These are phyloP conservation scores for Pseudocheirus occidentalis DNA, from an alignment of 2,797 vertebrate species.

Conservation along the genomic window DNA sequence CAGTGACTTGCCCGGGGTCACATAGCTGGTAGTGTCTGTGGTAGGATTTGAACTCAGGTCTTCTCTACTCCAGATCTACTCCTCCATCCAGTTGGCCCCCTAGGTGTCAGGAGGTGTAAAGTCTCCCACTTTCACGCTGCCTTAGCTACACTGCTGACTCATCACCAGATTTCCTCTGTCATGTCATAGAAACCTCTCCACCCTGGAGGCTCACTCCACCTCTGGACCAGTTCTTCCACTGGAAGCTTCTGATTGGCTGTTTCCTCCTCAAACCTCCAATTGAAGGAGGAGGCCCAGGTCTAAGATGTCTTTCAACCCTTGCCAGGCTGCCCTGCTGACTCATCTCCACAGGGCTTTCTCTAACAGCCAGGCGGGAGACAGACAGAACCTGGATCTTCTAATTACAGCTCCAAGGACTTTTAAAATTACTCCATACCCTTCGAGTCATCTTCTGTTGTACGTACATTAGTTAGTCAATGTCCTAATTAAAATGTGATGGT, in stretches of 20 bases:
- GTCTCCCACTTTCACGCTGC: too few relatives aligned
- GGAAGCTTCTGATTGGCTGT: background rate
- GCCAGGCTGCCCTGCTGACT: background rate
- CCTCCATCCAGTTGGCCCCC: background rate
- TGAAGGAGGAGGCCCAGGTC: background rate
- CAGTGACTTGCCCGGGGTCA: background rate
- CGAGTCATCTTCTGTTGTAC: background rate
- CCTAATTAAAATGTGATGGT: background rate
- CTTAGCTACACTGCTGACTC: background rate
- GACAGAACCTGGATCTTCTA: background rate
- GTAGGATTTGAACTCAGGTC: background rate
- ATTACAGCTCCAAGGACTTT: background rate
- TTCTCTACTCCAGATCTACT: background rate
- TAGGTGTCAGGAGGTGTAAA: background rate
- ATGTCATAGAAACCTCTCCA: background rate
- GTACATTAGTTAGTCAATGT: background rate
- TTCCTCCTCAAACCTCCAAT: background rate
- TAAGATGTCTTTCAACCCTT: background rate
- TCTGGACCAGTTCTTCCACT: background rate
- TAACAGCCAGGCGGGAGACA: background rate
- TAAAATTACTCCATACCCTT: background rate
- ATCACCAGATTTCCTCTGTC: background rate
- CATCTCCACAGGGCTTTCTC: background rate
- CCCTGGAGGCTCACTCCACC: background rate
- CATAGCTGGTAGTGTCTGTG: background rate